Evolutionary conservation across 2,113 vertebrate genomes (phyloP).

Genomic region (Ammodytes dubius): DNA sequence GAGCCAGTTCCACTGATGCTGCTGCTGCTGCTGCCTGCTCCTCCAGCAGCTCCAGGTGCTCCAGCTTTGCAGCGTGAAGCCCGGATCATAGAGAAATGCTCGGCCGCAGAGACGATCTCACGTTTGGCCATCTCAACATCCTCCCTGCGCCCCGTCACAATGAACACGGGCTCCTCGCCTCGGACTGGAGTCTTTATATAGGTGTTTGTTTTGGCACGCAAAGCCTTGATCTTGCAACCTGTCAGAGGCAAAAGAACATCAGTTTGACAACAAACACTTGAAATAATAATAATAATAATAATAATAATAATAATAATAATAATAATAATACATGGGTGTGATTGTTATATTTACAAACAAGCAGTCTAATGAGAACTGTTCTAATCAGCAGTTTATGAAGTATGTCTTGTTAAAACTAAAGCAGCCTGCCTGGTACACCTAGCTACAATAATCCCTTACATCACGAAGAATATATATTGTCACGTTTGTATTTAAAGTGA

Average conservation of each 20-base stretch:
- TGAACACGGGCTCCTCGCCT: constrained; percentile 95
- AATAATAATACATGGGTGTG: background rate
- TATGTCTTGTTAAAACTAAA: background rate
- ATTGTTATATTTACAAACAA: background rate
- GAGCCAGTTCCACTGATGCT: constrained; percentile 54
- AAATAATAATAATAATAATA: too few relatives aligned
- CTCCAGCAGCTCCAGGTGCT: constrained; percentile 61
- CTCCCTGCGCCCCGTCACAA: constrained; percentile 95
- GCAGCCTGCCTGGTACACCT: background rate
- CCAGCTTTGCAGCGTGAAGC: constrained; percentile 91
- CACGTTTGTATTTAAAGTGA: background rate
- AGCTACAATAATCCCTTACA: background rate
- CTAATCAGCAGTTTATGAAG: background rate
- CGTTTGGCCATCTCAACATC: constrained; percentile 97
- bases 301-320: too few relatives aligned
- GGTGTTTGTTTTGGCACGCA: constrained; percentile 97
- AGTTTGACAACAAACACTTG: too few relatives aligned
- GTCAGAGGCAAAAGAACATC: constrained; percentile 1
- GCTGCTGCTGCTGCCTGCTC: background rate
- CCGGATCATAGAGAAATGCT: constrained; percentile 98
- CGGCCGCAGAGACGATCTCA: constrained; percentile 95
- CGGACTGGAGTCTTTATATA: constrained; percentile 98
- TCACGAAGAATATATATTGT: background rate
- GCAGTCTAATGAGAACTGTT: background rate
- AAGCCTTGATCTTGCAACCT: constrained; percentile 99